Evolutionary conservation across 1,140 invertebrate species (phyloP), one percentile per base, ranked within the genome.

Genomic region (Brachionus koreanus): DNA sequence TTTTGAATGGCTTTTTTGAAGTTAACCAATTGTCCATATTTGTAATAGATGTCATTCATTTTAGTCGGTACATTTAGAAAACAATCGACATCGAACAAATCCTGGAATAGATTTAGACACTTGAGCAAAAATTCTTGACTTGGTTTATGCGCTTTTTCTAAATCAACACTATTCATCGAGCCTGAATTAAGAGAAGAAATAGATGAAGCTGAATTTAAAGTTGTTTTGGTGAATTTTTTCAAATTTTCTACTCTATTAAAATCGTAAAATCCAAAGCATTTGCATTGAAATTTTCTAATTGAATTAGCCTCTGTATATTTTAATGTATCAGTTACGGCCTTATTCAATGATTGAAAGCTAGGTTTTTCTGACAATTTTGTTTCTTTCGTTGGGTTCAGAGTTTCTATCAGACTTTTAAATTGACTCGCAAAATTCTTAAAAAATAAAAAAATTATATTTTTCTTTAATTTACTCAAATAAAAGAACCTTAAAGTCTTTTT

Each of bases 31-130:
- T 82, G 35, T 7, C 79, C 79, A 46, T 82, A 52, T 12, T 65
- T 65, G 46, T 82, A 82, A 69, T 82, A 82, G 3, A 82, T 12
- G 29, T 82, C 79, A 69, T 82, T 82, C 37, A 82, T 43, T 67
- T 65, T 65, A 61, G 79, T 82, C n/a, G 61, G 57, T 3, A 82
- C 57, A 35, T 82, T 65, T 35, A 65, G 12, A 67, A 43, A 82
- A 52, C 79, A 82, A 52, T 65, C 37, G 6, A 82, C 79, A 69
- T 82, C 79, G 37, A 82, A 82, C 19, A 82, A 82, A 29, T 65
- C 19, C 35, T 82, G 79, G 42, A 82, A 65, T 10, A 82, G 5
- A 25, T 65, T 82, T 19, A 82, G 12, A 29, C 33, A 65, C 23
- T 69, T 79, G 12, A 79, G 49, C 19, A 79, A 65, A 61, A 61